These are phyloP conservation scores for Pristionchus pacificus DNA, from an alignment of 1,140 invertebrate genomes.

Conservation along the genomic window DNA sequence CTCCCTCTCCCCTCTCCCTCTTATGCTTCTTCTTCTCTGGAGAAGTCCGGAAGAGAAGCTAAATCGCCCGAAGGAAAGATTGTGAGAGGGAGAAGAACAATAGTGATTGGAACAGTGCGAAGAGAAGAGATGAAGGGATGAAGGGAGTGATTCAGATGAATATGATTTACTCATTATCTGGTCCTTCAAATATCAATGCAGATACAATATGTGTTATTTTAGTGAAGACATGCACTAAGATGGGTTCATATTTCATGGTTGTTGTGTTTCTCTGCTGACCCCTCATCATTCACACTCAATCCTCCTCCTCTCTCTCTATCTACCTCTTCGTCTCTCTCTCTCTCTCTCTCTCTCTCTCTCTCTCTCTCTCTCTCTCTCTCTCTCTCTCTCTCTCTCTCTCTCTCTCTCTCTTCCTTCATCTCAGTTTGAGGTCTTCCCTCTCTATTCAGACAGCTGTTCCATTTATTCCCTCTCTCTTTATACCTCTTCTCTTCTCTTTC, in stretches of 20 bases:
- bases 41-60: neutral
- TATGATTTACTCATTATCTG: neutral
- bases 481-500: too few relatives aligned
- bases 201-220: neutral
- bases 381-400: constrained; percentile 1
- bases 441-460: neutral
- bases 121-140: neutral
- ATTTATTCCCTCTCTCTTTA: too few relatives aligned
- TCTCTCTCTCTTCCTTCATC: constrained; percentile 3
- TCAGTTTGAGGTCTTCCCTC: neutral
- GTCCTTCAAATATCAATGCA: neutral
- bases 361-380: constrained; percentile 2
- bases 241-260: too few relatives aligned
- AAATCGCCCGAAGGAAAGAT: neutral
- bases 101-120: neutral
- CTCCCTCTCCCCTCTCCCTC: constrained; percentile 3
- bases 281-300: too few relatives aligned
- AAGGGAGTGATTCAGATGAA: neutral
- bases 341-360: neutral
- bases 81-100: neutral
- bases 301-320: neutral
- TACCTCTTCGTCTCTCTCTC: neutral
- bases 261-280: too few relatives aligned
- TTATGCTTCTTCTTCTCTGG: neutral
- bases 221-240: too few relatives aligned